phyloP scores from a whole-genome alignment of 2,888 invertebrate species.

The Hemistola chrysoprasaria region DNA sequence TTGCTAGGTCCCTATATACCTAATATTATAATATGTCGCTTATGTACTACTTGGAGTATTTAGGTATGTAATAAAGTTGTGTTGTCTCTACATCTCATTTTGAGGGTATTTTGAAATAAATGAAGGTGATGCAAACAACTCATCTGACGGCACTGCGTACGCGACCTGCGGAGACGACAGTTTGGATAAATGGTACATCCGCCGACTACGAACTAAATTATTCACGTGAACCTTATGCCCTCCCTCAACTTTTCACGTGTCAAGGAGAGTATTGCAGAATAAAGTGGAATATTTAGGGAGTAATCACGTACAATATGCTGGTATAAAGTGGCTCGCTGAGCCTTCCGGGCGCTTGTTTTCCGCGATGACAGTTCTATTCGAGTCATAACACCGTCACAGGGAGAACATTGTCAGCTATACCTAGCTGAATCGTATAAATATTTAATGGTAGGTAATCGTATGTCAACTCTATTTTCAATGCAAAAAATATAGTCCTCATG shows the following conservation, averaged over 20 bases:
- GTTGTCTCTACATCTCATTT: too few species aligned
- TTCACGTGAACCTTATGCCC: conserved; percentile 60
- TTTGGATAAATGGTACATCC: conserved; percentile 77
- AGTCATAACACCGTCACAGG: conserved; percentile 38
- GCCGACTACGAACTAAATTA: conserved; percentile 67
- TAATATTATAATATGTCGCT: too few species aligned
- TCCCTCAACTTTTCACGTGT: conserved; percentile 65
- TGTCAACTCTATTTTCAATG: too few species aligned
- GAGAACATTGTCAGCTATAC: conserved; percentile 38
- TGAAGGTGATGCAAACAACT: not conserved
- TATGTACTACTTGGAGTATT: too few species aligned
- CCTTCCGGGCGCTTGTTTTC: conserved; percentile 35
- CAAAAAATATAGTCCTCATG: too few species aligned
- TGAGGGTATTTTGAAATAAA: too few species aligned
- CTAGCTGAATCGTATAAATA: not conserved
- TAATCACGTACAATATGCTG: conserved; percentile 68
- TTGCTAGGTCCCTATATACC: too few species aligned
- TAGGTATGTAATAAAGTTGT: too few species aligned
- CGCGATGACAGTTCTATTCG: conserved; percentile 52
- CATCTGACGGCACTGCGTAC: conserved; percentile 5
- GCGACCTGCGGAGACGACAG: conserved; percentile 56
- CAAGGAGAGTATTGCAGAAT: conserved; percentile 71
- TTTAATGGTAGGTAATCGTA: too few species aligned
- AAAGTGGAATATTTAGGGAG: conserved; percentile 76
- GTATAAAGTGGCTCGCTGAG: conserved; percentile 46